Conservation (phyloP, 2,113 vertebrate genomes). For the Eupsittula cactorum region DNA sequence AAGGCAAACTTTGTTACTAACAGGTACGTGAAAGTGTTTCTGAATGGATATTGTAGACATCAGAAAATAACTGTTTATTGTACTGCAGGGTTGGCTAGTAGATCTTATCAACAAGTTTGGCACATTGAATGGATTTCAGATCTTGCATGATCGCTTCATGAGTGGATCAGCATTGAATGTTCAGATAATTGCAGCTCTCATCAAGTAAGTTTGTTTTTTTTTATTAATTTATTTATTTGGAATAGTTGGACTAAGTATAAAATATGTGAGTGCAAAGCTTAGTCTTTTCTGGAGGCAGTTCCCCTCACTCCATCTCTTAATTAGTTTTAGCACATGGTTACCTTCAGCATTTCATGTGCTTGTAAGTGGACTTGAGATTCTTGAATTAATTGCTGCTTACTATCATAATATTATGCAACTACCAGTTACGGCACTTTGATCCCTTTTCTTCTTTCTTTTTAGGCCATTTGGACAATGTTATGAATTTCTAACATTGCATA, state of each 20-base stretch:
- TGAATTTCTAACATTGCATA: slow-evolving; percentile 98
- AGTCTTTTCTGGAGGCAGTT: background rate
- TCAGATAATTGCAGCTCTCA: slow-evolving; percentile 99
- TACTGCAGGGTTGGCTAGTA: slow-evolving; percentile 95
- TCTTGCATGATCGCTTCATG: slow-evolving; percentile 98
- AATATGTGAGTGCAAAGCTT: background rate
- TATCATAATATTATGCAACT: background rate
- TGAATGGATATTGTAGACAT: background rate
- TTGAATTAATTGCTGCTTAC: background rate
- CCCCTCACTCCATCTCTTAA: background rate
- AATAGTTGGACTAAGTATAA: background rate
- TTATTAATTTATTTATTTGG: background rate
- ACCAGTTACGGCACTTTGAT: background rate
- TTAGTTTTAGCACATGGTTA: background rate
- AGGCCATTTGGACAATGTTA: slow-evolving; percentile 99
- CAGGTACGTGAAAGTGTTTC: background rate
- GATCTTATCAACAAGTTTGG: slow-evolving; percentile 99
- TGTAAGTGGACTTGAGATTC: background rate
- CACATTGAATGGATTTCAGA: slow-evolving; percentile 99
- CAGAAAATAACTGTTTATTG: slow-evolving; percentile 18
- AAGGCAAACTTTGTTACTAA: background rate
- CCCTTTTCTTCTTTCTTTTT: slow-evolving; percentile 35
- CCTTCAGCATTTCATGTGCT: background rate
- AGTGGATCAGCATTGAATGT: slow-evolving; percentile 98
- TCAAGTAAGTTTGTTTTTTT: slow-evolving; percentile 86